Conservation (phyloP, 2,113 vertebrate species). For the Egretta garzetta region DNA sequence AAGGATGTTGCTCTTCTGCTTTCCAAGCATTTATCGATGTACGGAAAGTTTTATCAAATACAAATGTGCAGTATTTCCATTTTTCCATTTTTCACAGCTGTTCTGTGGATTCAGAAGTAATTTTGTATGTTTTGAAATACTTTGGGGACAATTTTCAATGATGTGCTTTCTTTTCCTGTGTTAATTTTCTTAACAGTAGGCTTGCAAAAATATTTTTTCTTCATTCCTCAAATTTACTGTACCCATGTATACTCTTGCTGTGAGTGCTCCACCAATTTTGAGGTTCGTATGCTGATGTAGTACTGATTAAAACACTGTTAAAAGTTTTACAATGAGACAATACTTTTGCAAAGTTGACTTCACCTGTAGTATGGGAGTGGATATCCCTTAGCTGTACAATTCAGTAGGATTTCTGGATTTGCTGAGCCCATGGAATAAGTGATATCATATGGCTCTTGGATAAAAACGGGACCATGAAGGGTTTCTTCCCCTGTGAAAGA, state of each 20-base stretch:
- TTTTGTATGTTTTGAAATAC: not conserved
- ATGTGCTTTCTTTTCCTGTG: not conserved
- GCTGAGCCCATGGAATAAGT: slow-evolving; percentile 81
- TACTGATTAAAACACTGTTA: not conserved
- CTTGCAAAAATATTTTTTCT: not conserved
- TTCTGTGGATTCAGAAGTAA: not conserved
- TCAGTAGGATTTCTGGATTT: slow-evolving; percentile 83
- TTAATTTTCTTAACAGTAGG: not conserved
- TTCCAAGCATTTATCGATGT: not conserved
- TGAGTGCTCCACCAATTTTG: not conserved
- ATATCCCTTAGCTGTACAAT: slow-evolving; percentile 84
- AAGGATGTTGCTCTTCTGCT: not conserved
- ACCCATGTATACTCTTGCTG: fast-evolving
- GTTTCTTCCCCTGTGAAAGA: slow-evolving; percentile 73
- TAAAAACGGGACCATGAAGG: slow-evolving; percentile 84
- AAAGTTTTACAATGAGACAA: not conserved
- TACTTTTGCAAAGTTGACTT: not conserved
- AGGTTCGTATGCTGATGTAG: fast-evolving
- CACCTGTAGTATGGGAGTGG: slow-evolving; percentile 85
- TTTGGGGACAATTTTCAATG: not conserved
- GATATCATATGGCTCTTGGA: slow-evolving; percentile 85
- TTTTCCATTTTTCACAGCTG: not conserved
- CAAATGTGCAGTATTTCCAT: not conserved
- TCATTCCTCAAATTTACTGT: not conserved
- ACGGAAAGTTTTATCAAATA: not conserved